These are phyloP conservation scores for Luscinia megarhynchos DNA, from an alignment of 2,797 vertebrate species.

Conservation along the genomic window DNA sequence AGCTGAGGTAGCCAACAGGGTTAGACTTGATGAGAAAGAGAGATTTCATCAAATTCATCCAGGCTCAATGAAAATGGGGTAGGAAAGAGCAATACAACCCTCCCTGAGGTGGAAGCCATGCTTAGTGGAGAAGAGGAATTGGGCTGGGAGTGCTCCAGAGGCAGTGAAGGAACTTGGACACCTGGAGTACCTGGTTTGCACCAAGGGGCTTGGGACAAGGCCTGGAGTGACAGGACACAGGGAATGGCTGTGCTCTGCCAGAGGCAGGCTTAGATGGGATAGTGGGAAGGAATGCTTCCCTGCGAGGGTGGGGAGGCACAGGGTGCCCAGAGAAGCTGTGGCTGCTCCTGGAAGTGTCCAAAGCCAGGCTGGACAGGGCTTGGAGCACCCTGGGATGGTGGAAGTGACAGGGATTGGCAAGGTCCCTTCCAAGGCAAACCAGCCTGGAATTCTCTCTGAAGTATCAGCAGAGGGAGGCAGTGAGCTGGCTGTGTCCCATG, in stretches of 20 bases:
- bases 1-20: conserved; percentile 17
- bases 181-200: not conserved
- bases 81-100: rapidly evolving
- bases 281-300: rapidly evolving
- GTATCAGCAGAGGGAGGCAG: conserved; percentile 15
- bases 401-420: not conserved
- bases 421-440: not conserved
- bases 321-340: not conserved
- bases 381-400: not conserved
- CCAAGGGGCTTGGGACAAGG: not conserved
- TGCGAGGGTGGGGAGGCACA: rapidly evolving
- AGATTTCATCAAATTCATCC: not conserved
- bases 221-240: rapidly evolving
- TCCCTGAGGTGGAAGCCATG: rapidly evolving
- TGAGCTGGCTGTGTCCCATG: not conserved
- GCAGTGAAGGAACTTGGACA: not conserved
- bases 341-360: not conserved
- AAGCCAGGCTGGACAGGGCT: rapidly evolving
- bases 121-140: not conserved
- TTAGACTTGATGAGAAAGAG: not conserved
- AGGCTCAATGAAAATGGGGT: not conserved
- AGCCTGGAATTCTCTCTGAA: not conserved
- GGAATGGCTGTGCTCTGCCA: not conserved
- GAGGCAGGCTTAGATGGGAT: not conserved
- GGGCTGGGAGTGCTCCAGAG: not conserved